Percentiles rank a stretch among this genome's conserved stretches.
phyloP scores from a whole-genome alignment of 2,888 invertebrate genomes.

The Cabera pusaria region DNA sequence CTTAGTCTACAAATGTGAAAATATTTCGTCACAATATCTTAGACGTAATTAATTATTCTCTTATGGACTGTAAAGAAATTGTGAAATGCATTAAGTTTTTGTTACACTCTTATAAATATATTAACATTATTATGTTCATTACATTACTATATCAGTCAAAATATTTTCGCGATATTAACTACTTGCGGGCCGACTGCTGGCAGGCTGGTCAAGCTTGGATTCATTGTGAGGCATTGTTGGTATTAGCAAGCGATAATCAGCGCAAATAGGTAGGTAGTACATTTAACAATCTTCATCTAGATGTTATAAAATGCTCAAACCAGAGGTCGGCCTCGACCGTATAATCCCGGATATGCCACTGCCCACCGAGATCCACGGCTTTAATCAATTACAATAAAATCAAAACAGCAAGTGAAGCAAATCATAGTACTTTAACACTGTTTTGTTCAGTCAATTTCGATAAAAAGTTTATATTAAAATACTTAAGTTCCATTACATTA shows the following conservation, averaged over 20 bases:
- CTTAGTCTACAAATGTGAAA: constrained; percentile 79
- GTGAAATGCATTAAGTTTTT: constrained; percentile 82
- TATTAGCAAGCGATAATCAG: no score
- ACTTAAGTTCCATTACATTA: constrained; percentile 28
- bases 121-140: constrained; percentile 74
- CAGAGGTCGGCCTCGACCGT: constrained; percentile 36
- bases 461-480: constrained; percentile 31
- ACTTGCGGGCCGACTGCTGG: constrained; percentile 45
- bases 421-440: constrained; percentile 42
- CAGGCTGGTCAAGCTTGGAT: no score
- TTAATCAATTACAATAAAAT: constrained; percentile 43
- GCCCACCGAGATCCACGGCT: constrained; percentile 37
- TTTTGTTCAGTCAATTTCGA: constrained; percentile 55
- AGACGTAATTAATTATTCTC: constrained; percentile 67
- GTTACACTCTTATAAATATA: constrained; percentile 78
- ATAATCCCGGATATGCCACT: constrained; percentile 31
- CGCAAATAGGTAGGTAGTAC: no score
- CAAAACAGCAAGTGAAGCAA: constrained; percentile 58
- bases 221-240: no score
- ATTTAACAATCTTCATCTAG: no score
- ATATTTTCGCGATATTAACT: constrained; percentile 72
- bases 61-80: constrained; percentile 81
- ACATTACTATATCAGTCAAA: constrained; percentile 80
- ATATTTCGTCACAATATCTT: constrained; percentile 78
- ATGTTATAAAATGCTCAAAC: neutral